Evolutionary conservation across 2,888 invertebrate species (phyloP).

Genomic region (Pogonocherus hispidulus): DNA sequence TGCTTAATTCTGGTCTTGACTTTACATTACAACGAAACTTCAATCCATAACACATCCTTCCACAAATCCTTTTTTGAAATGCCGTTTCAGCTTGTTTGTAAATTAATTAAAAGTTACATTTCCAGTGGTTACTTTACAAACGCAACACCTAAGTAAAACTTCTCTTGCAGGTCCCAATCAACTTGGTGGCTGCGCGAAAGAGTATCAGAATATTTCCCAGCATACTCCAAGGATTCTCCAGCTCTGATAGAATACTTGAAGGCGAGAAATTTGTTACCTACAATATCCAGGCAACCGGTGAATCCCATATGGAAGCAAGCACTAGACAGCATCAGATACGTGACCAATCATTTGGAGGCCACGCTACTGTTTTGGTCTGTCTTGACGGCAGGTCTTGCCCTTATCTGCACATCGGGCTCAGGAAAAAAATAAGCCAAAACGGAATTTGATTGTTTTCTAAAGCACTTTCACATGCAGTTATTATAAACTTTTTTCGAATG

Average conservation of each 20-base stretch:
- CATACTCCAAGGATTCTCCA: conserved; percentile 72
- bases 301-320: conserved; percentile 68
- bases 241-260: conserved; percentile 73
- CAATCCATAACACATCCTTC: too few relatives aligned
- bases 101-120: too few relatives aligned
- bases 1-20: too few relatives aligned
- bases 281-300: conserved; percentile 58
- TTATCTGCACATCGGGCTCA: conserved; percentile 62
- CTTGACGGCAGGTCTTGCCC: conserved; percentile 72
- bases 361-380: conserved; percentile 72
- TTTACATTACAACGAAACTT: too few relatives aligned
- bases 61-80: too few relatives aligned
- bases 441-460: background rate
- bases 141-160: too few relatives aligned
- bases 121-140: too few relatives aligned
- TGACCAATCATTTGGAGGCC: conserved; percentile 70
- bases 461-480: background rate
- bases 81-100: too few relatives aligned
- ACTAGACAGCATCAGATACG: conserved; percentile 69
- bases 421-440: conserved; percentile 17
- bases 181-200: conserved; percentile 74
- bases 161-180: conserved; percentile 59
- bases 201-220: conserved; percentile 74
- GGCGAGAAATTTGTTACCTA: conserved; percentile 72
- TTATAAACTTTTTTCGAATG: background rate